Evolutionary conservation across 2,888 invertebrate genomes (phyloP), one percentile per base, ranked within the genome.

Genomic region (Agrotis puta): DNA sequence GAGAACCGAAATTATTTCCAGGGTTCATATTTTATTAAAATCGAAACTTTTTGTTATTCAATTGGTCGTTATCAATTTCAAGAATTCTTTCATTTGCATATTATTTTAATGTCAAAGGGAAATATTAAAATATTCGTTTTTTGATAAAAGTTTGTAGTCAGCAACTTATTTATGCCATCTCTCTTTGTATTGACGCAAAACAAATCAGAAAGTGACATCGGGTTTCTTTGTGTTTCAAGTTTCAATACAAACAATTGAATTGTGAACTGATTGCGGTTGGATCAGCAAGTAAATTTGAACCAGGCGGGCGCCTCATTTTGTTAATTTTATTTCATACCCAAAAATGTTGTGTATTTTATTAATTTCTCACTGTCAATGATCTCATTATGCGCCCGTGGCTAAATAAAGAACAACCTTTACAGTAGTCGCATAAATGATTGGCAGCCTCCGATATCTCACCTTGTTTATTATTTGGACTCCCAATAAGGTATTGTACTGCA

Each of bases 51-150:
- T 58, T 70, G 22, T 14, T 45, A 79, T 72, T 54, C 58, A 13
- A 71, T 33, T 79, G 73, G 43, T 54, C 9, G 43, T 48, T 58
- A 48, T 70, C 71, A 78, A 73, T 71, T 24, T 43, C 39, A 20
- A n/a, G 18, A 16, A 39, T 59, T 48, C 47, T 54, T 50, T 61
- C 20, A 74, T 74, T 74, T 74, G 33, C 53, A 79, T 74, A 50
- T 39, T 56, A 1, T 56, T 54, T 72, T 45, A 24, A 50, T 18
- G 48, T n/a, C 54, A 73, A 61, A 79, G 18, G 48, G 14, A 45
- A 27, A 39, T 22, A 48, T 43, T 78, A 6, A 78, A 58, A 54
- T 54, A 71, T 71, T 70, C 39, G 27, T 24, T 71, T 43, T 39
- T 54, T 45, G n/a, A 24, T 4, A 50, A 47, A 45, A 50, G 13